These are phyloP conservation scores for Schizothorax lantsangensis DNA, from an alignment of 2,797 vertebrate species.

Conservation along the genomic window DNA sequence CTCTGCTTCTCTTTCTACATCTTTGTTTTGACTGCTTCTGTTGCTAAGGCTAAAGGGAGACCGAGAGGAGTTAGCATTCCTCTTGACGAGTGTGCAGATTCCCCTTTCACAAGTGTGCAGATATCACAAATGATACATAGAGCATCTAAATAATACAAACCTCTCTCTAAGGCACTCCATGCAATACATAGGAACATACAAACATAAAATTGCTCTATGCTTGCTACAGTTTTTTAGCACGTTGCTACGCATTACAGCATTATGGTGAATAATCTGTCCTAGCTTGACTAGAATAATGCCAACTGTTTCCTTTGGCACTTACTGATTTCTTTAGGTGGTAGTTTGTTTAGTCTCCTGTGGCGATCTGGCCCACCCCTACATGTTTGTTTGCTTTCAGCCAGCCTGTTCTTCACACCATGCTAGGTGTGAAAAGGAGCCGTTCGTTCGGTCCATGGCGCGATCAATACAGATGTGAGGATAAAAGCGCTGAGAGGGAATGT, in stretches of 20 bases:
- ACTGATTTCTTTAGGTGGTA: not conserved
- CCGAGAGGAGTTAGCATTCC: not conserved
- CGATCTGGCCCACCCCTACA: conserved; percentile 13
- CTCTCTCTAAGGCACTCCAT: not conserved
- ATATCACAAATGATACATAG: conserved; percentile 33
- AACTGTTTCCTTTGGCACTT: not conserved
- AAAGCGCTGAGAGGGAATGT: conserved; percentile 30
- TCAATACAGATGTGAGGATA: conserved; percentile 45
- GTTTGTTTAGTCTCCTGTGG: conserved; percentile 14
- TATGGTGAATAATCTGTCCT: not conserved
- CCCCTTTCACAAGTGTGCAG: conserved; percentile 24
- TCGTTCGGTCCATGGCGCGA: not conserved
- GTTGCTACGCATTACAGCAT: not conserved
- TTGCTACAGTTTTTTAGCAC: not conserved
- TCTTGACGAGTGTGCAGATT: conserved; percentile 11
- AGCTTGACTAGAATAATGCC: not conserved
- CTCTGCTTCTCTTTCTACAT: conserved; percentile 12
- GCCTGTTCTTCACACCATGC: conserved; percentile 63
- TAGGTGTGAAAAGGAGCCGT: conserved; percentile 68
- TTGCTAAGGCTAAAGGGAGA: conserved; percentile 29
- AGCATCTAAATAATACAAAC: too few species aligned
- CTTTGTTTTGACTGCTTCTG: conserved; percentile 24
- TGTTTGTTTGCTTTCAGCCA: conserved; percentile 68
- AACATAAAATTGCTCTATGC: not conserved
- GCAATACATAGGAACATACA: not conserved